Evolutionary conservation across 2,113 vertebrate genomes (phyloP).

Genomic region (Ovis canadensis): DNA sequence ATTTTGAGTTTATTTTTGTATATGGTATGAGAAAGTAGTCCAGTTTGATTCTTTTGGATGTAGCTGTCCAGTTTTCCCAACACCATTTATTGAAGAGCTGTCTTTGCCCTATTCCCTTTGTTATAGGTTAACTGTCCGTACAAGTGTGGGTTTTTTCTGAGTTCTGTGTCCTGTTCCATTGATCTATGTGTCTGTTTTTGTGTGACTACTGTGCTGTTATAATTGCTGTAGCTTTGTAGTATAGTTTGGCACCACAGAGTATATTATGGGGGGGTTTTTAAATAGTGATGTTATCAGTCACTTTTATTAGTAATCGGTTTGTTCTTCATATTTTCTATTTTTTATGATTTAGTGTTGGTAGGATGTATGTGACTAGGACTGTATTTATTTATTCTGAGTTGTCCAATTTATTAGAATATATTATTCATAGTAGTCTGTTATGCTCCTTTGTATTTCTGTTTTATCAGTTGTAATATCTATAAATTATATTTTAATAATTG

Average conservation of each 20-base stretch:
- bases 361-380: not conserved
- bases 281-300: not conserved
- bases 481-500: constrained; percentile 26
- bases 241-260: not conserved
- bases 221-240: not conserved
- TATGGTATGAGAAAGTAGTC: not conserved
- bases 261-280: not conserved
- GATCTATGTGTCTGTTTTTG: not conserved
- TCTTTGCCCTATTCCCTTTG: not conserved
- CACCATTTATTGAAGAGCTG: not conserved
- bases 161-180: not conserved
- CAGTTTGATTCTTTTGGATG: not conserved
- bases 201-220: not conserved
- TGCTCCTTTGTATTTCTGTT: not conserved
- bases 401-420: not conserved
- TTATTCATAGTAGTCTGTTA: not conserved
- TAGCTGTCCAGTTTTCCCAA: not conserved
- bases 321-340: not conserved
- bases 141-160: not conserved
- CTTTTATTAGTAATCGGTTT: not conserved
- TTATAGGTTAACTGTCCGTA: not conserved
- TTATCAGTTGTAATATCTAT: not conserved
- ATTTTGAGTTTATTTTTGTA: not conserved
- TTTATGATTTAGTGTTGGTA: not conserved
- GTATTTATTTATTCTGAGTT: not conserved